These are phyloP conservation scores for Ochropleura plecta DNA, from an alignment of 2,888 invertebrate genomes.

Conservation along the genomic window DNA sequence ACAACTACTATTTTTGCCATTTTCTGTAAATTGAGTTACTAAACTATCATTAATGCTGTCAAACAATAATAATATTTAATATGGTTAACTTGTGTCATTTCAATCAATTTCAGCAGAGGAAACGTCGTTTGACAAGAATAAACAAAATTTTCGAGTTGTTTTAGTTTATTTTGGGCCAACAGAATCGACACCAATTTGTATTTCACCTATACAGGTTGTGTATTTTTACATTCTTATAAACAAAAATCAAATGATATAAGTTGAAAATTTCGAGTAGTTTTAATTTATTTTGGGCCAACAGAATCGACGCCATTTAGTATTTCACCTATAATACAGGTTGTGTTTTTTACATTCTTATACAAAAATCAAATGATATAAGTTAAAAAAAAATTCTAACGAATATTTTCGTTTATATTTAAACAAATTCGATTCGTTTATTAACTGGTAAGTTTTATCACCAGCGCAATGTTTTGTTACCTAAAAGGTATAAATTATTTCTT, in stretches of 20 bases:
- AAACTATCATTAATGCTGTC: no score
- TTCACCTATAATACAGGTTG: not conserved
- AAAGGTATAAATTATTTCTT: slow-evolving; percentile 67
- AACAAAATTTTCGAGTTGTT: no score
- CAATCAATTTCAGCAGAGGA: no score
- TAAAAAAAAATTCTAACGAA: slow-evolving; percentile 37
- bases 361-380: slow-evolving; percentile 15
- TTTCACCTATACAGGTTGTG: not conserved
- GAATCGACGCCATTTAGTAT: not conserved
- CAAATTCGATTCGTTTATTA: slow-evolving; percentile 35
- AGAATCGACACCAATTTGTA: not conserved
- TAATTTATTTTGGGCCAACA: no score
- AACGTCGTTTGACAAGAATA: no score
- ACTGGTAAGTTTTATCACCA: slow-evolving; percentile 52
- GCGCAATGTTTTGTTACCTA: slow-evolving; percentile 65
- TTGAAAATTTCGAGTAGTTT: not conserved
- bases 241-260: slow-evolving; percentile 13
- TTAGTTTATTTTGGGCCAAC: no score
- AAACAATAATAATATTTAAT: no score
- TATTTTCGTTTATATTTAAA: slow-evolving; percentile 40
- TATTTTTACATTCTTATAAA: not conserved
- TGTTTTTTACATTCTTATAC: slow-evolving; percentile 2
- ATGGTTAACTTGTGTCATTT: no score
- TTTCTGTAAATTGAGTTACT: no score
- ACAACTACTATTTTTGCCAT: no score